Conservation (phyloP, 2,113 vertebrate species). For the Triplophysa dalaica region DNA sequence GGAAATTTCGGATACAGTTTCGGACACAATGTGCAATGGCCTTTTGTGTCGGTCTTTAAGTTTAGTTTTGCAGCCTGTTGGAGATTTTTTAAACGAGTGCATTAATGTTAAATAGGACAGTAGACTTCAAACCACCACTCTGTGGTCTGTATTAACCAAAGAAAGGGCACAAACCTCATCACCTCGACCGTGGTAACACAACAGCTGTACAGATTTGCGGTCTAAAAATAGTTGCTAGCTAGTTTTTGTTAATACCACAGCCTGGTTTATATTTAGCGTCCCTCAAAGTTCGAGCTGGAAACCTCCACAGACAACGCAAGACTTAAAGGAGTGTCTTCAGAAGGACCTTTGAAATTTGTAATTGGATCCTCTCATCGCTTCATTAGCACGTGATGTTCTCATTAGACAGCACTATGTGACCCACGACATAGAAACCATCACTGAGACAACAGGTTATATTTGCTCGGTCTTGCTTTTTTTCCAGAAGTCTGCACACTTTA, state of each 20-base stretch:
- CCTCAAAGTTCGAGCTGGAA: constrained; percentile 38
- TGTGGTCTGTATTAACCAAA: background rate
- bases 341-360: background rate
- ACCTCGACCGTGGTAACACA: constrained; percentile 39
- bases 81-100: background rate
- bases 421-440: background rate
- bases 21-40: too few species aligned
- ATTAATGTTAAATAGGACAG: too few species aligned
- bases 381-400: background rate
- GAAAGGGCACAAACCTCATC: background rate
- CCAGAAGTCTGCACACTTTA: background rate
- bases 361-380: background rate
- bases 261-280: constrained; percentile 43
- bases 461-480: background rate
- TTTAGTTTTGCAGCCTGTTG: constrained; percentile 1
- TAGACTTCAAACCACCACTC: background rate
- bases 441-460: background rate
- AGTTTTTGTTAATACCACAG: constrained; percentile 55
- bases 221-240: constrained; percentile 55
- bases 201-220: constrained; percentile 57
- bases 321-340: background rate
- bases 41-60: too few species aligned
- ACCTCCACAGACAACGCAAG: background rate
- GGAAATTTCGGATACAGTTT: too few species aligned
- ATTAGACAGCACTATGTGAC: background rate